phyloP scores from a whole-genome alignment of 2,797 vertebrate genomes.

The Avahi laniger region DNA sequence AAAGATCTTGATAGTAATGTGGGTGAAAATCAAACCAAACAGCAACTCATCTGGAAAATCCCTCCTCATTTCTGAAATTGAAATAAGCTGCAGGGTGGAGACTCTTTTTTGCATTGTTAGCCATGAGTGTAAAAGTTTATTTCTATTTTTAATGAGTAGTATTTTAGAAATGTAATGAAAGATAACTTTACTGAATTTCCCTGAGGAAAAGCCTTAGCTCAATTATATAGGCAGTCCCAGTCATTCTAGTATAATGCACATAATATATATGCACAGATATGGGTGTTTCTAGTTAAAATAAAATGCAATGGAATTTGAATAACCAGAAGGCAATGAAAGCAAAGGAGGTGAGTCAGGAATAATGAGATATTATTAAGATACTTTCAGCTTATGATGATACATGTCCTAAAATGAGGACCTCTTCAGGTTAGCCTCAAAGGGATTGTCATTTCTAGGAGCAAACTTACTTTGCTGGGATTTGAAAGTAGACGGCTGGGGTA shows the following conservation, averaged over 20 bases:
- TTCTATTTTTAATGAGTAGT: slow-evolving; percentile 79
- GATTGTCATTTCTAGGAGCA: background rate
- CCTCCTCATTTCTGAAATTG: slow-evolving; percentile 71
- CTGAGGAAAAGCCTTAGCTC: slow-evolving; percentile 61
- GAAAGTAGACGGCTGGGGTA: background rate
- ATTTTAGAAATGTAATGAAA: slow-evolving; percentile 81
- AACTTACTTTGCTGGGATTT: background rate
- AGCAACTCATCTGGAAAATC: slow-evolving; percentile 73
- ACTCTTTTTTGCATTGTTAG: slow-evolving; percentile 78
- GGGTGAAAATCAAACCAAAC: slow-evolving; percentile 68
- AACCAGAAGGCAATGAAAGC: slow-evolving; percentile 39
- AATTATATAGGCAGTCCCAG: slow-evolving; percentile 70
- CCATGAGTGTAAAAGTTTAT: slow-evolving; percentile 79
- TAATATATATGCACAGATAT: slow-evolving; percentile 63
- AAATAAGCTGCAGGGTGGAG: slow-evolving; percentile 67
- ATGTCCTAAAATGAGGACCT: background rate
- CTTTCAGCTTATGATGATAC: background rate
- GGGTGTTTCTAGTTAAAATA: slow-evolving; percentile 54
- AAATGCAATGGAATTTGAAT: slow-evolving; percentile 61
- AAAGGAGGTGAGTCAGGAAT: background rate
- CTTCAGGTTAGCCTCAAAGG: background rate
- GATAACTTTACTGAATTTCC: slow-evolving; percentile 81
- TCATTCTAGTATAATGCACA: slow-evolving; percentile 71
- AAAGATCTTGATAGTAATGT: background rate
- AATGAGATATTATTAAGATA: background rate